Evolutionary conservation across 1,140 invertebrate species (phyloP).

Genomic region (Thaumetopoea pityocampa): DNA sequence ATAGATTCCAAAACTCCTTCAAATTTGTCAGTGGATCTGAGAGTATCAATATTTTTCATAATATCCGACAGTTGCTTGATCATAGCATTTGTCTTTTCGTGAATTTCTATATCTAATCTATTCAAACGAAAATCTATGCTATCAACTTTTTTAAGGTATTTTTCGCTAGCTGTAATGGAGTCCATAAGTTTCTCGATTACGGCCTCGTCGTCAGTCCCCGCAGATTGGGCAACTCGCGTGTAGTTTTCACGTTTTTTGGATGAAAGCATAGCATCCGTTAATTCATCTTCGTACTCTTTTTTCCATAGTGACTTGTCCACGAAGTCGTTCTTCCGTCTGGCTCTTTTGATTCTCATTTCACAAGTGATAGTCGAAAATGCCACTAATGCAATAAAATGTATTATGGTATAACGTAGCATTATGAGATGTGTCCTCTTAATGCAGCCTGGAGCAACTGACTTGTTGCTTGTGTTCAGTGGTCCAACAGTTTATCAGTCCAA

Average conservation of each 20-base stretch:
- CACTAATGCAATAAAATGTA: constrained; percentile 24
- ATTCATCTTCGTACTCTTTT: constrained; percentile 55
- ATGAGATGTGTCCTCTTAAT: constrained; percentile 32
- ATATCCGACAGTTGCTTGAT: constrained; percentile 49
- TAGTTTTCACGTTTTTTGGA: constrained; percentile 41
- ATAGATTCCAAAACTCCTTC: constrained; percentile 33
- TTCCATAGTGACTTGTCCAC: constrained; percentile 52
- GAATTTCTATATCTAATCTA: constrained; percentile 60
- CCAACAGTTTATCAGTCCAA: no score
- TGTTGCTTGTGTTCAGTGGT: constrained; percentile 8
- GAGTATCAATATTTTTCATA: constrained; percentile 30
- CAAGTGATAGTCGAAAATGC: constrained; percentile 24
- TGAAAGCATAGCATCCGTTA: constrained; percentile 48
- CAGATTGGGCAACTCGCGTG: constrained; percentile 35
- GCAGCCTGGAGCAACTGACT: constrained; percentile 33
- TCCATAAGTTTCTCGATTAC: constrained; percentile 63
- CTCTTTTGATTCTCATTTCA: constrained; percentile 28
- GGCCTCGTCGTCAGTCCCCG: constrained; percentile 38
- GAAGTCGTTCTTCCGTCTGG: constrained; percentile 33
- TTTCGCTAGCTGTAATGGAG: constrained; percentile 57
- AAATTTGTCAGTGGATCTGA: constrained; percentile 30
- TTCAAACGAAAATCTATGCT: constrained; percentile 63
- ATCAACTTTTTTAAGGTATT: constrained; percentile 60
- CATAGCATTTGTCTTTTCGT: constrained; percentile 60
- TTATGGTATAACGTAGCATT: constrained; percentile 29